Evolutionary conservation across 2,888 invertebrate species (phyloP), one percentile per base, ranked within the genome.

Genomic region (Parnassius glacialis): DNA sequence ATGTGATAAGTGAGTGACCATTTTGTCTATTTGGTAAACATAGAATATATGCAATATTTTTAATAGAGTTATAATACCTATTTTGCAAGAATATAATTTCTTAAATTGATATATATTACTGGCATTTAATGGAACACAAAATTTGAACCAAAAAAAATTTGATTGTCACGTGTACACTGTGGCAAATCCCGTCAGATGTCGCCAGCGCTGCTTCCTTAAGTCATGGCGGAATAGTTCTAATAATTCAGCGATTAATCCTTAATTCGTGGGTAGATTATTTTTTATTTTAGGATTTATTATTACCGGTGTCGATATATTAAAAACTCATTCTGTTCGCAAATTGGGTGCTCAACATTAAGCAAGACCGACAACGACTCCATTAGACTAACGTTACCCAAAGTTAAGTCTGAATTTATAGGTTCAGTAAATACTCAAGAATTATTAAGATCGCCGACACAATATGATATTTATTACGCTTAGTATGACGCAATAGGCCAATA

Each of bases 161-260:
- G 57, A 63, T 78, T 84, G 87, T 91, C 90, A 91, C 91, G 90
- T 90, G 90, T 87, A 78, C 74, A 75, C 72, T 82, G 79, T 72
- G 69, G 51, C 68, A 64, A 71, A 64, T 64, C 74, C 74, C 83
- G 83, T 78, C 85, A 90, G 91, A 90, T 90, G 90, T 87, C 90
- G 87, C 84, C 81, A 82, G 80, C 84, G 81, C 79, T 80, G 81
- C 76, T 82, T 77, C 75, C 74, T 80, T 80, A 88, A 85, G 87
- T 90, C 87, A 91, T 91, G 90, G 91, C 87, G 87, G 86, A 90
- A 87, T 83, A 87, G 85, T 81, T 86, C 84, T 83, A 83, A 72
- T 83, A 84, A 86, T 87, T 87, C 84, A 75, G 80, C 83, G 81
- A 83, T 86, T 86, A 84, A 84, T 79, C 76, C 66, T 67, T 80